These are phyloP conservation scores for Thysanoteuthis rhombus DNA, from an alignment of 2,888 invertebrate species.

Conservation along the genomic window DNA sequence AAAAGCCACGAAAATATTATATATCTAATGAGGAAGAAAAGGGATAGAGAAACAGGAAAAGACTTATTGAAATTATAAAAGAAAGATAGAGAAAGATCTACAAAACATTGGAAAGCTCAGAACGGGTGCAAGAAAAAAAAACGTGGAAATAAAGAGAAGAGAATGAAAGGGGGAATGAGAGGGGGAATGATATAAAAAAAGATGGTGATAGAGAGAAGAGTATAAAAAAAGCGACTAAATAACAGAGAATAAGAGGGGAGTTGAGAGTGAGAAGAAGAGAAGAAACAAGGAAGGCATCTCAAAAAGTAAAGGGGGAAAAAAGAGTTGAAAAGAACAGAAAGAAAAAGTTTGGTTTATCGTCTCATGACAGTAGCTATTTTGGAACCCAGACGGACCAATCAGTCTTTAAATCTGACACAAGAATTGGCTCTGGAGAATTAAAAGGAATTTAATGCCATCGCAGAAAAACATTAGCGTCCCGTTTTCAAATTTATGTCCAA, in stretches of 20 bases:
- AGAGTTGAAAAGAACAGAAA: not conserved
- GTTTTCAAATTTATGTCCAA: not conserved
- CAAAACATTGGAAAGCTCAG: too few relatives aligned
- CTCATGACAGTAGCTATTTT: not conserved
- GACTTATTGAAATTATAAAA: too few relatives aligned
- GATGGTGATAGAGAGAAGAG: not conserved
- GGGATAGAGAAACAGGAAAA: too few relatives aligned
- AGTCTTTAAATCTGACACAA: constrained; percentile 12
- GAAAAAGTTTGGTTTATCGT: not conserved
- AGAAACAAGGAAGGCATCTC: not conserved
- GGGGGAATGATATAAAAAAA: not conserved
- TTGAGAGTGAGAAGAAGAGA: too few relatives aligned
- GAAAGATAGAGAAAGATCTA: too few relatives aligned
- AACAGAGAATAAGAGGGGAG: not conserved
- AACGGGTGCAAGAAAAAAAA: too few relatives aligned
- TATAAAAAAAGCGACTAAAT: not conserved
- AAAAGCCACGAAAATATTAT: too few relatives aligned
- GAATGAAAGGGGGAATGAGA: not conserved
- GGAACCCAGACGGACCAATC: not conserved
- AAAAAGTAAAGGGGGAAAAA: not conserved
- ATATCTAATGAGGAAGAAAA: too few relatives aligned
- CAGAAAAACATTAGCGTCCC: not conserved
- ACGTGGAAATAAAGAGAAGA: too few relatives aligned
- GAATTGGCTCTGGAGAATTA: not conserved
- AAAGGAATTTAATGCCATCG: constrained; percentile 1